These are phyloP conservation scores for Drosophila limbata DNA, from an alignment of 2,888 invertebrate species.

Conservation along the genomic window DNA sequence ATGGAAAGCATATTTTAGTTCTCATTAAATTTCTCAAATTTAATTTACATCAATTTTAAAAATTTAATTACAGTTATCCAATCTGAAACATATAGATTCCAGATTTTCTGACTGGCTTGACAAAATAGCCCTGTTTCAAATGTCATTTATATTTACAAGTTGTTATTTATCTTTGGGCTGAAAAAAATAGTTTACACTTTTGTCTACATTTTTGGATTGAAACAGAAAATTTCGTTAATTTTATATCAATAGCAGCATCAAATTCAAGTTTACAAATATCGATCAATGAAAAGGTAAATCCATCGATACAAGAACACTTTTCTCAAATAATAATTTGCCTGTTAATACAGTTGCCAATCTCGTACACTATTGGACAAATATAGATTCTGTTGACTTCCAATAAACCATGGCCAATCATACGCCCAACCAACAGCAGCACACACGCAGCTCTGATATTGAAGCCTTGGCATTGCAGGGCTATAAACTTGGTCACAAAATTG, in stretches of 20 bases:
- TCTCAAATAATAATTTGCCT: not conserved
- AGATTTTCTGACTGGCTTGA: not conserved
- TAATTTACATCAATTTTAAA: no score
- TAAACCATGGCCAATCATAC: constrained; percentile 59
- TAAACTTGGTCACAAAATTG: constrained; percentile 92
- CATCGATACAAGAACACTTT: not conserved
- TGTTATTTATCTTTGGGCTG: constrained; percentile 14
- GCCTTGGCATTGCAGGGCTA: constrained; percentile 94
- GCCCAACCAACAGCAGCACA: constrained; percentile 75
- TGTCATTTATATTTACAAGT: constrained; percentile 1
- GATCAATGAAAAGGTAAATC: constrained; percentile 38
- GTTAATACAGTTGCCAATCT: not conserved
- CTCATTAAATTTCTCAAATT: no score
- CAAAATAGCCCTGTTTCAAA: constrained; percentile 2
- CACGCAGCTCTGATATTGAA: constrained; percentile 92
- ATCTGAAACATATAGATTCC: not conserved
- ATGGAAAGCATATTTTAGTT: no score
- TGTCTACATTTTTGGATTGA: constrained; percentile 41
- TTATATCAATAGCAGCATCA: constrained; percentile 26
- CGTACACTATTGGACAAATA: not conserved
- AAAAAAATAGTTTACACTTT: constrained; percentile 22
- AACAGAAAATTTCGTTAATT: constrained; percentile 27
- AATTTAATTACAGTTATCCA: no score
- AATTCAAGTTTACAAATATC: constrained; percentile 29
- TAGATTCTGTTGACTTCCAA: not conserved